A percentile compares a stretch with the other conserved stretches of the same genome.
Conservation (phyloP, 2,797 vertebrate genomes). For the Pseudochirops corinnae region DNA sequence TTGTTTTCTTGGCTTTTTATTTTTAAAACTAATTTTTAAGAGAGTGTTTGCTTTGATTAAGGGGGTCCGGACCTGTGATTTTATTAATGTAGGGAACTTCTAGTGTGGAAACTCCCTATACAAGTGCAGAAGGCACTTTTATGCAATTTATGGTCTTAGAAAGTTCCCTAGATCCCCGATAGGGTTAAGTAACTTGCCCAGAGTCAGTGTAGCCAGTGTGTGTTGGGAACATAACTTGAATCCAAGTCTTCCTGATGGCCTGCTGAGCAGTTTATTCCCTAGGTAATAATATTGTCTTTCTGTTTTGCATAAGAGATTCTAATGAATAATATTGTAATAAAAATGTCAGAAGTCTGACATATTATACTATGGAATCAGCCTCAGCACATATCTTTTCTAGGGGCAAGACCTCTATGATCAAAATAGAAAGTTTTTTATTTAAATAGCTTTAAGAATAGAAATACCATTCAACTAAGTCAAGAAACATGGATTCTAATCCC, state of each 20-base stretch:
- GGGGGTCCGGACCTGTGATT: background rate
- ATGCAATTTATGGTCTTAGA: background rate
- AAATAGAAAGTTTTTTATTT: constrained; percentile 22
- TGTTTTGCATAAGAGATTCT: background rate
- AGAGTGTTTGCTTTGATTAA: constrained; percentile 15
- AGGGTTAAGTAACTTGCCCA: background rate
- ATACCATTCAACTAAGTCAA: constrained; percentile 28
- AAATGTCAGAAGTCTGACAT: background rate
- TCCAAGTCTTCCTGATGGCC: background rate
- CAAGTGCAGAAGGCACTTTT: background rate
- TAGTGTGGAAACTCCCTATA: background rate
- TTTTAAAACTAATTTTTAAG: constrained; percentile 44
- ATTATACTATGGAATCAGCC: background rate
- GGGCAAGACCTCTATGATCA: constrained; percentile 1
- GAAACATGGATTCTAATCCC: constrained; percentile 34
- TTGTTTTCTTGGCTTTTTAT: constrained; percentile 20
- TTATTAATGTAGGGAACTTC: background rate
- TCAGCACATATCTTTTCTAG: background rate
- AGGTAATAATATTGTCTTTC: background rate
- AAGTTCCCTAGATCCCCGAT: background rate
- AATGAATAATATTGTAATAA: background rate
- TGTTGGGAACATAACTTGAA: background rate
- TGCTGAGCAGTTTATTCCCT: background rate
- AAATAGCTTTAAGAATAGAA: constrained; percentile 27
- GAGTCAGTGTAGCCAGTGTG: background rate